Percentiles rank a stretch among this genome's conserved stretches.
These are phyloP conservation scores for Rhagoletis zephyria DNA, from an alignment of 1,140 invertebrate species.

Conservation along the genomic window DNA sequence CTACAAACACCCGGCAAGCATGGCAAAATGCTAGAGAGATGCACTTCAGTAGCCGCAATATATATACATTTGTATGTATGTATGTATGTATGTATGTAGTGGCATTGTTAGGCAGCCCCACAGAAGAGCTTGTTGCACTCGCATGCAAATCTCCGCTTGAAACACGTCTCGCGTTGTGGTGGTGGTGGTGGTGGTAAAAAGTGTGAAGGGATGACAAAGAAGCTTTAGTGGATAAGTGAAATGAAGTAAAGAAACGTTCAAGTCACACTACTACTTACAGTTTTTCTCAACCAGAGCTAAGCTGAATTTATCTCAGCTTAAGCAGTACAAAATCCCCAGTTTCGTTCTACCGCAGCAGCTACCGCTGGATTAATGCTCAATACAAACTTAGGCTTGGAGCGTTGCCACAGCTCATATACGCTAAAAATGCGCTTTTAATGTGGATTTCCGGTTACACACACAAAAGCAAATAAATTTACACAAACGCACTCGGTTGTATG, in stretches of 20 bases:
- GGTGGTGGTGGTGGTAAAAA: too few relatives aligned
- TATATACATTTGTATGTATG: neutral
- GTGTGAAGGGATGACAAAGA: too few relatives aligned
- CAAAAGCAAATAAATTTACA: slow-evolving; percentile 53
- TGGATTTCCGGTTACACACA: slow-evolving; percentile 71
- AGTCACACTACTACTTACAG: neutral
- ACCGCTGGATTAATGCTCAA: neutral
- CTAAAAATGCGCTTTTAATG: slow-evolving; percentile 73
- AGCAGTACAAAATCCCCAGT: neutral
- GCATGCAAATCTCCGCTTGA: neutral
- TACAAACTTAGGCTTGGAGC: neutral
- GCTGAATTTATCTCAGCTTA: neutral
- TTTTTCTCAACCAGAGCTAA: neutral
- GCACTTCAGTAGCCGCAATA: slow-evolving; percentile 28
- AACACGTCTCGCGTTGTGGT: neutral
- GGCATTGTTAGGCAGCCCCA: too few relatives aligned
- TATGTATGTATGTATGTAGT: neutral
- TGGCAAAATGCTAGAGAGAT: neutral
- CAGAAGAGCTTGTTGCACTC: too few relatives aligned
- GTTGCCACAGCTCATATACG: slow-evolving; percentile 56
- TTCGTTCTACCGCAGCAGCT: neutral
- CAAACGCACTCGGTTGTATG: neutral
- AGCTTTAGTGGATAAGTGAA: too few relatives aligned
- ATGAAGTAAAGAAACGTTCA: too few relatives aligned
- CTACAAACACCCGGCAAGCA: neutral